phyloP scores from a whole-genome alignment of 2,113 vertebrate species.

The Cercopithecus mona region DNA sequence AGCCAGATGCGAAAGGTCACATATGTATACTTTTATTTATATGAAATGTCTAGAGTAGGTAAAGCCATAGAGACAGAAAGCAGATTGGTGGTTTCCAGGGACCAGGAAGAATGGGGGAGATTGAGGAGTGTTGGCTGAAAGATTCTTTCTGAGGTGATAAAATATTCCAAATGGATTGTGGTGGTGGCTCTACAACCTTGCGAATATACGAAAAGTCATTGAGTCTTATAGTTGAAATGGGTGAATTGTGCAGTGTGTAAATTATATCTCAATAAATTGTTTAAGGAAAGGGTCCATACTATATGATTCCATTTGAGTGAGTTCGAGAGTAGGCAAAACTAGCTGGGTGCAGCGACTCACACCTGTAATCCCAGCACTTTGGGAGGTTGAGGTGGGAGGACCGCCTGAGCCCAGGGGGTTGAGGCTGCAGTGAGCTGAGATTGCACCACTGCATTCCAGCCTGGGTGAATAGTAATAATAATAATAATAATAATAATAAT shows the following conservation, averaged over 20 bases:
- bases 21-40: fast-evolving
- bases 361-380: neutral
- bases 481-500: no score
- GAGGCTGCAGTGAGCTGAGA: neutral
- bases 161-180: neutral
- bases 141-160: neutral
- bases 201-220: neutral
- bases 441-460: neutral
- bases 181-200: neutral
- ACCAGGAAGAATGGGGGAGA: fast-evolving
- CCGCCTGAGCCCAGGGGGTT: neutral
- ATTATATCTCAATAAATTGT: neutral
- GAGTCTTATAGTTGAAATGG: neutral
- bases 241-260: neutral
- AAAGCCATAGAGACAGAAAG: neutral
- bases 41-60: neutral
- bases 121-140: neutral
- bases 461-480: neutral
- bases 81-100: neutral
- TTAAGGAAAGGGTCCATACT: no score
- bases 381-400: neutral
- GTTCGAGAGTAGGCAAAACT: neutral
- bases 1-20: neutral
- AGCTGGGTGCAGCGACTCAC: neutral
- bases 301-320: neutral